Evolutionary conservation across 1,140 invertebrate species (phyloP).

Genomic region (Drosophila kepulauana): DNA sequence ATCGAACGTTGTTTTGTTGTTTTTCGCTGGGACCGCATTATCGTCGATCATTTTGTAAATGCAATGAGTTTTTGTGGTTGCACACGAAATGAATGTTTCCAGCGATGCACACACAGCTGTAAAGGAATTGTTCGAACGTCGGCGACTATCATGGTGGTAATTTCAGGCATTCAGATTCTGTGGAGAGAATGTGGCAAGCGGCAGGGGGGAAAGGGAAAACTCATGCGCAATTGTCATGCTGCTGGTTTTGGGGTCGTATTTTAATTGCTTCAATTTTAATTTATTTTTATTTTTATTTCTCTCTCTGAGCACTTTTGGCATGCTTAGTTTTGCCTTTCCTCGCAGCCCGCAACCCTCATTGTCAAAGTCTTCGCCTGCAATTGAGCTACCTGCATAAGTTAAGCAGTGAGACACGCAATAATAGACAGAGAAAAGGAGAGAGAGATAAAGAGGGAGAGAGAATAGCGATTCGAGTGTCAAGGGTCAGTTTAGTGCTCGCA

Average conservation of each 20-base stretch:
- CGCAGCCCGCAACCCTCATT: slow-evolving; percentile 1
- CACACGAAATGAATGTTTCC: slow-evolving; percentile 75
- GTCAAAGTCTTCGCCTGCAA: slow-evolving; percentile 1
- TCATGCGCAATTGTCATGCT: slow-evolving; percentile 54
- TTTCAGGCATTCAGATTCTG: slow-evolving; percentile 34
- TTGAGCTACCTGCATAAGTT: slow-evolving; percentile 66
- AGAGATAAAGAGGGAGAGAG: background rate
- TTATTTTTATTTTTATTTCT: slow-evolving; percentile 56
- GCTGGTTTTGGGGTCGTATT: slow-evolving; percentile 50
- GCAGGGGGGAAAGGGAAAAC: slow-evolving; percentile 26
- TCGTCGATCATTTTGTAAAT: slow-evolving; percentile 75
- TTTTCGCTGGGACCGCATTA: slow-evolving; percentile 48
- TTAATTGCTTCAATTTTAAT: slow-evolving; percentile 77
- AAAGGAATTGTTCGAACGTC: slow-evolving; percentile 61
- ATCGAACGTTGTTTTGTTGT: slow-evolving; percentile 27
- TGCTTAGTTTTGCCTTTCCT: slow-evolving; percentile 26
- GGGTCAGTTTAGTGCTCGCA: slow-evolving; percentile 22
- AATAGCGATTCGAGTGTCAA: slow-evolving; percentile 23
- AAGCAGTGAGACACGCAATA: slow-evolving; percentile 16
- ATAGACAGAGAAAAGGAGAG: background rate
- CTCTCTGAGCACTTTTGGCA: slow-evolving; percentile 30
- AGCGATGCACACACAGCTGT: slow-evolving; percentile 54
- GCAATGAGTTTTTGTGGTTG: slow-evolving; percentile 78
- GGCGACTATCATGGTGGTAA: slow-evolving; percentile 72
- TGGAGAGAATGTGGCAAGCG: background rate